Base-by-base conservation (phyloP, 2,888 invertebrate species). In the Chrysomela aeneicollis region DNA sequence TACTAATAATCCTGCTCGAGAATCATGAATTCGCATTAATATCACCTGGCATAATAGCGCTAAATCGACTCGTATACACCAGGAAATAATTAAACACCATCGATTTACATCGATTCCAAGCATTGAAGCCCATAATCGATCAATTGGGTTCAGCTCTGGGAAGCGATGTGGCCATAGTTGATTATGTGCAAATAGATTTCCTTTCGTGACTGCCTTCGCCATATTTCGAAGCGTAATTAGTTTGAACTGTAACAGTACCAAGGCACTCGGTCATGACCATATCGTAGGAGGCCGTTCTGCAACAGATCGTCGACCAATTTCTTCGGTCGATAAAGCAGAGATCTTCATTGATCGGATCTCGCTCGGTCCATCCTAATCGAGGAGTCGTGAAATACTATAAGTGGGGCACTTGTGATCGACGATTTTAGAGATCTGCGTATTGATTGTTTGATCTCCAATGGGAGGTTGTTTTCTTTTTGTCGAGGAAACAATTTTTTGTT, bases 181-280 rank as follows among this genome's bases (percentile, higher is more conserved):
- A 64, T 67, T 66, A 66, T 66, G 67, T 69, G 68, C 65, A 68
- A 71, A 71, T 69, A 69, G 68, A 71, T 67, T 68, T 71, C 66
- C 64, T 66, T 62, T 71, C 72, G 72, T 72, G 72, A 72, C 68
- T 54, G 53, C 50, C 69, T 64, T 71, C 66, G 59, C 69, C 63
- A 72, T 71, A 70, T 67, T 66, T 67, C 67, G 70, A 69, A 58
- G 59, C 69, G 61, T 72, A 72, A 72, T 72, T 71, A 72, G 66
- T 66, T 70, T 72, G 70, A 71, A 71, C 72, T 70, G 69, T 71
- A 72, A 68, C 69, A 68, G 71, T 67, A 68, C 68, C 64, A 68
- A n/a, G 71, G 71, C 65, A 68, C 69, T 67, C 69, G 71, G 72
- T 72, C 72, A 72, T 72, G 72, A 72, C 68, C 72, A 72, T 68